phyloP scores from a whole-genome alignment of 2,113 vertebrate species.

The Synodontis membranacea region DNA sequence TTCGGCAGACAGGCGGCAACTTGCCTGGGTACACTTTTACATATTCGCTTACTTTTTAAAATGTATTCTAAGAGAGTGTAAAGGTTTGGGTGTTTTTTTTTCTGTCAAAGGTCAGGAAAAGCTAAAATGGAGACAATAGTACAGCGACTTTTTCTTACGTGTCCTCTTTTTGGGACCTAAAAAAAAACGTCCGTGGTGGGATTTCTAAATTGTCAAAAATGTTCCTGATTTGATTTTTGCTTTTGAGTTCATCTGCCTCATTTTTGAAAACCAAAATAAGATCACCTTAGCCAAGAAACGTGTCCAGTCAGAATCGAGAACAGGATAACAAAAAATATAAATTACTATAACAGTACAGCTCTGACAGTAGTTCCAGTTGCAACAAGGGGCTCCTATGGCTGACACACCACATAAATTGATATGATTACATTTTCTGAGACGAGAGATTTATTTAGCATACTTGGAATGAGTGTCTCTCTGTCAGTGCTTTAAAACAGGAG shows the following conservation, averaged over 20 bases:
- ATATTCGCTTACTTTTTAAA: neutral
- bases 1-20: slow-evolving; percentile 98
- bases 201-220: too few species aligned
- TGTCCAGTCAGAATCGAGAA: too few species aligned
- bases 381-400: neutral
- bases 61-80: neutral
- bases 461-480: neutral
- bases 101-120: neutral
- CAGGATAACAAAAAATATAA: too few species aligned
- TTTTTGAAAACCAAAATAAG: too few species aligned
- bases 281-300: too few species aligned
- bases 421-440: neutral
- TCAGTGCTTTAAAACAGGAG: neutral
- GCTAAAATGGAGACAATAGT: neutral
- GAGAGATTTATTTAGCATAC: neutral
- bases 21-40: slow-evolving; percentile 80
- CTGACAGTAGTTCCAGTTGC: neutral
- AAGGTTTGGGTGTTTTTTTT: neutral
- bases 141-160: too few species aligned
- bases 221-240: too few species aligned
- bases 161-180: too few species aligned
- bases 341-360: neutral
- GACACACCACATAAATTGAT: neutral
- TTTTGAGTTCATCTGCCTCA: too few species aligned
- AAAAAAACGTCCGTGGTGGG: too few species aligned